These are phyloP conservation scores for Arnoldichthys spilopterus DNA, from an alignment of 2,797 vertebrate genomes.

Conservation along the genomic window DNA sequence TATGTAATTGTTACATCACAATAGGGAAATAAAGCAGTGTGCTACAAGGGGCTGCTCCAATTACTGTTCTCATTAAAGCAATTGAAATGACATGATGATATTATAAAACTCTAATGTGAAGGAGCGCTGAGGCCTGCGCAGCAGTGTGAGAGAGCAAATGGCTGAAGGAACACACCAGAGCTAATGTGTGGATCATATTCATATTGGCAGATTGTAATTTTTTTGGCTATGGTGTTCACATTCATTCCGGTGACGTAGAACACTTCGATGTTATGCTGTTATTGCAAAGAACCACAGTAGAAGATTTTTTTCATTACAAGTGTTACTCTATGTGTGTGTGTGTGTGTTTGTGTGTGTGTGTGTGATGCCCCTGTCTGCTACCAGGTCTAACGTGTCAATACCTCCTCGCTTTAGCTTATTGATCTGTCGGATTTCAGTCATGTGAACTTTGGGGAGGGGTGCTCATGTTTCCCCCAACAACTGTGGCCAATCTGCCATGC, in stretches of 20 bases:
- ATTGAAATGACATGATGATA: slow-evolving; percentile 61
- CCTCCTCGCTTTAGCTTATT: slow-evolving; percentile 80
- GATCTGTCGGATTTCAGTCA: slow-evolving; percentile 75
- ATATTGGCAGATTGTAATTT: slow-evolving; percentile 39
- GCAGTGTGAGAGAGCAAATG: slow-evolving; percentile 38
- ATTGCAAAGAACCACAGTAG: neutral
- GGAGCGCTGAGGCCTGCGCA: slow-evolving; percentile 51
- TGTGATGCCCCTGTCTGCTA: slow-evolving; percentile 51
- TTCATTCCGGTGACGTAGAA: slow-evolving; percentile 22
- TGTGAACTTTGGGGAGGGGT: slow-evolving; percentile 78
- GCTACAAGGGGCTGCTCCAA: slow-evolving; percentile 62
- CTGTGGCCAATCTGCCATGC: slow-evolving; percentile 67
- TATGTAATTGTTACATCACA: slow-evolving; percentile 62
- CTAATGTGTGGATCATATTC: slow-evolving; percentile 53
- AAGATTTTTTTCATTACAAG: neutral
- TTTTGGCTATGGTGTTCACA: slow-evolving; percentile 40
- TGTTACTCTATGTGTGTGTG: neutral
- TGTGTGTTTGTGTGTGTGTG: slow-evolving; percentile 22
- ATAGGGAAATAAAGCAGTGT: slow-evolving; percentile 65
- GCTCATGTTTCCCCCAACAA: slow-evolving; percentile 80
- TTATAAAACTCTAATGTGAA: slow-evolving; percentile 60
- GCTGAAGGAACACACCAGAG: slow-evolving; percentile 43
- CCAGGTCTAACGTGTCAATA: slow-evolving; percentile 70
- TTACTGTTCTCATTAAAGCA: slow-evolving; percentile 61
- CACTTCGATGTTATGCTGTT: slow-evolving; percentile 14